Base-by-base conservation (phyloP, 2,113 vertebrate species). In the Indicator indicator region DNA sequence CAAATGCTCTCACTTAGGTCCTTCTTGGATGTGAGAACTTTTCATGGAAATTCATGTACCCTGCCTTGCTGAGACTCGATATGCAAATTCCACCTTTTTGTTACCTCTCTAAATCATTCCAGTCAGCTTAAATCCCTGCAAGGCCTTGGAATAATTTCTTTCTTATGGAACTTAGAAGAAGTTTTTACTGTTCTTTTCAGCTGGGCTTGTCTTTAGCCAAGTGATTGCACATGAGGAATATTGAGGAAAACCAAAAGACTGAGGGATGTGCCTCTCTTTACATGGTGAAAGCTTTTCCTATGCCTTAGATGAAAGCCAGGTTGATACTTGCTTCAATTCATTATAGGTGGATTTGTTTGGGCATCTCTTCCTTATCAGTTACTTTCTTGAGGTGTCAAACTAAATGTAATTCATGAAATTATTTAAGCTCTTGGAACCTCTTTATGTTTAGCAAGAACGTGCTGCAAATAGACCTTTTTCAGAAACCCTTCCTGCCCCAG, bases 341-440 rank as follows among this genome's bases (percentile, higher is more conserved):
- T 40, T 2, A 23, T 86, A 62, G 68, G 42, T 77, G 60, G 50
- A 79, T 87, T 84, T 90, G 15, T 92, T 92, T 89, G 73, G 44
- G 83, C 36, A 68, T 48, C 19, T 72, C 64, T 94, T 89, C 32
- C 56, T 77, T 89, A 77, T 54, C 64, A 88, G 12, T 8, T 48
- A 14, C 44, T 88, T 93, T 63, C 56, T 33, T 71, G 38, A 88
- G n/a, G 58, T 75, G 69, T 88, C 75, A 88, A 83, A 83, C 94
- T 83, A 95, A 94, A 91, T 58, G 38, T 65, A 89, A 93, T 74
- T 83, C 21, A 52, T 93, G 5, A 89, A 86, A 92, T 89, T 77
- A 64, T 81, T 94, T 77, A 86, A 78, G 44, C 50, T 72, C 9
- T 48, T 64, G 54, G 21, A 86, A 62, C 59, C 26, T 85, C 42